Evolutionary conservation across 2,113 vertebrate genomes (phyloP).

Genomic region (Bubo blakistoni): DNA sequence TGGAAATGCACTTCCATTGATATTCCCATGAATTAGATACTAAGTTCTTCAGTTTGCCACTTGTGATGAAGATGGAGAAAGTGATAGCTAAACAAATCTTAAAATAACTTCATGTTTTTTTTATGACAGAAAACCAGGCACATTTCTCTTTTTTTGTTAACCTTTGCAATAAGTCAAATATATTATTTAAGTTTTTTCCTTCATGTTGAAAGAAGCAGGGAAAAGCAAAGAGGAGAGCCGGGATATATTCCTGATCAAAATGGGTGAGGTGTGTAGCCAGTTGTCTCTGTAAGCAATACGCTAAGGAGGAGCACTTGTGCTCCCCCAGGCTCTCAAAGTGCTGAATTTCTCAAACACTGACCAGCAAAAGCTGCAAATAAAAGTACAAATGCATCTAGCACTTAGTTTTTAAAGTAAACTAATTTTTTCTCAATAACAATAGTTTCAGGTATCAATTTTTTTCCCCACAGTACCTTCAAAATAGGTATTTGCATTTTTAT

Average conservation of each 20-base stretch:
- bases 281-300: neutral
- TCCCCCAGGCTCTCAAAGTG: neutral
- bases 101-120: neutral
- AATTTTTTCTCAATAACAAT: neutral
- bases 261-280: fast-evolving
- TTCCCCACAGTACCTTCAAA: neutral
- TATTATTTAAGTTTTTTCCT: neutral
- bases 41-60: neutral
- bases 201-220: neutral
- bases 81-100: neutral
- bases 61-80: neutral
- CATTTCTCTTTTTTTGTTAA: neutral
- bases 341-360: neutral
- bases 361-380: neutral
- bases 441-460: neutral
- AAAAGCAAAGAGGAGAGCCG: neutral
- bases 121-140: neutral
- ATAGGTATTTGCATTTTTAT: neutral
- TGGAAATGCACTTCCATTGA: neutral
- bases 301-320: neutral
- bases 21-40: neutral
- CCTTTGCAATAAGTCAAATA: neutral
- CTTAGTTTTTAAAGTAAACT: neutral
- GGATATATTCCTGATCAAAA: neutral
- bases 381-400: neutral